Evolutionary conservation across 1,140 invertebrate species (phyloP), one percentile per base, ranked within the genome.

Genomic region (Leucophenga varia): DNA sequence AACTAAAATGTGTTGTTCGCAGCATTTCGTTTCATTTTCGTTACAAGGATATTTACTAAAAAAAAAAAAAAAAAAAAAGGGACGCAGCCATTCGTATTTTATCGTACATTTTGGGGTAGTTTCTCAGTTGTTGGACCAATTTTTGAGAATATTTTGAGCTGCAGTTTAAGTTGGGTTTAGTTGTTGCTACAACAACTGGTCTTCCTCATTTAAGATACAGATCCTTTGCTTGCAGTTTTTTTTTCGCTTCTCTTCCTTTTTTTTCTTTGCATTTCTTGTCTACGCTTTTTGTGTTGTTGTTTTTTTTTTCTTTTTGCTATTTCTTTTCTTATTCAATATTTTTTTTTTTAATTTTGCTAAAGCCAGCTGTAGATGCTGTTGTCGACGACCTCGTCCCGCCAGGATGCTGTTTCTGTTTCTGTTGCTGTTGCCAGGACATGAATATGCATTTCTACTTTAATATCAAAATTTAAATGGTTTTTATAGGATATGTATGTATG

Each of bases 391-490:
- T 60, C 60, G 57, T 68, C 59, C 64, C 64, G 63, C 64, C 63
- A 68, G 64, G 64, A 68, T 68, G 64, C 64, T 68, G 35, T 16
- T 17, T 17, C n/a, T n/a, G n/a, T n/a, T n/a, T n/a, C n/a, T n/a
- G n/a, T n/a, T n/a, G n/a, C n/a, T n/a, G n/a, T n/a, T n/a, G 20
- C 17, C 39, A 41, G 39, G 32, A 18, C 39, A 41, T 41, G 64
- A 69, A 68, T 68, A 68, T 68, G 64, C 64, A 68, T 68, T 68
- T 68, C 64, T 60, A 68, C 54, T 68, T 68, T 68, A 68, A 68
- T 68, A 68, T 68, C 51, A 64, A 64, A 68, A 64, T 68, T 68
- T 64, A 67, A 68, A 68, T 69, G 64, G 54, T 60, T 21, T 12
- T 38, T 7, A 18, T 65, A 61, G 40, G 31, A 37, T 30, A 37